Conservation (phyloP, 2,797 vertebrate genomes). For the Hemibagrus guttatus region DNA sequence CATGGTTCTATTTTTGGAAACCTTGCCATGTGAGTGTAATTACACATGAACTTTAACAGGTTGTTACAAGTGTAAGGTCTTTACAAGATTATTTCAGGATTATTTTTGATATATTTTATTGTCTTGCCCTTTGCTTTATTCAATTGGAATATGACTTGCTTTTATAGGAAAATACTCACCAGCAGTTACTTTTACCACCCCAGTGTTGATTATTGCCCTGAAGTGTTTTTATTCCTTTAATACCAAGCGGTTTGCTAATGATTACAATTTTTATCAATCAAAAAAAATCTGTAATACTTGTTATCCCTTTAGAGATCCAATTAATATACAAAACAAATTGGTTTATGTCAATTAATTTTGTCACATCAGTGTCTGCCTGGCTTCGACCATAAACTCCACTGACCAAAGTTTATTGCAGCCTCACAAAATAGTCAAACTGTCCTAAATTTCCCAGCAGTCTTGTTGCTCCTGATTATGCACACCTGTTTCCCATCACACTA, state of each 20-base stretch:
- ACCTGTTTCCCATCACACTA: neutral
- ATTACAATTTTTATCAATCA: neutral
- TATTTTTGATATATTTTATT: neutral
- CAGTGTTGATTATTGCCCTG: neutral
- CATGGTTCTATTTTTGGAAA: conserved; percentile 25
- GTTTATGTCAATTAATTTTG: neutral
- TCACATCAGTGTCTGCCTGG: neutral
- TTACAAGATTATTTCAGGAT: neutral
- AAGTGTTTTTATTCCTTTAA: neutral
- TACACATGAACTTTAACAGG: neutral
- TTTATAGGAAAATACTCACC: neutral
- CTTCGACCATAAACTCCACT: neutral
- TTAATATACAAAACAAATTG: neutral
- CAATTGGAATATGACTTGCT: too few species aligned
- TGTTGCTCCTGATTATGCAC: neutral
- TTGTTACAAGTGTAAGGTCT: neutral
- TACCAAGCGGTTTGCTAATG: neutral
- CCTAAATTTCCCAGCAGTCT: conserved; percentile 1
- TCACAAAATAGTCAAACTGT: neutral
- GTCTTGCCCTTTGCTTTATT: neutral
- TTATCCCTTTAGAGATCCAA: neutral
- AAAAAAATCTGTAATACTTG: neutral
- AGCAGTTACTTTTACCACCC: neutral
- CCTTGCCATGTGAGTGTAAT: conserved; percentile 15
- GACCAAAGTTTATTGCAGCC: neutral